Percentiles rank a stretch among this genome's conserved stretches.
These are phyloP conservation scores for Harpalus rufipes DNA, from an alignment of 2,888 invertebrate species.

Conservation along the genomic window DNA sequence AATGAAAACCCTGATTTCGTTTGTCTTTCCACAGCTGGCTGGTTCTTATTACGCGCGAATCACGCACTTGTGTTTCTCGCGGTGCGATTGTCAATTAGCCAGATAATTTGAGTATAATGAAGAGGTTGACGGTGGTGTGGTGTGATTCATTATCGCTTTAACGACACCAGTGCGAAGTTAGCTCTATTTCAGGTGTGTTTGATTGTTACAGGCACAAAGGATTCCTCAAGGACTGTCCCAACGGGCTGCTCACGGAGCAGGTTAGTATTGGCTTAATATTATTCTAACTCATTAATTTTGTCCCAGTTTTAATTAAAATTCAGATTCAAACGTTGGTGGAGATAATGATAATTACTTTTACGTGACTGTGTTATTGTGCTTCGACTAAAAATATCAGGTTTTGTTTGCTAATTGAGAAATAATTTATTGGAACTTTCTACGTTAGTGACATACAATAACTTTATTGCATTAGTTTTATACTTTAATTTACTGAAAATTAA, in stretches of 20 bases:
- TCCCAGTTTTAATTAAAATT: slow-evolving; percentile 19
- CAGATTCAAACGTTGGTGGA: neutral
- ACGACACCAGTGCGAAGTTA: neutral
- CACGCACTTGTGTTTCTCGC: slow-evolving; percentile 3
- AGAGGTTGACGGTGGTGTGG: neutral
- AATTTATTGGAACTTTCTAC: no score
- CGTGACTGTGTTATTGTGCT: neutral
- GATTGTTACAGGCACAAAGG: slow-evolving; percentile 91
- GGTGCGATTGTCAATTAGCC: slow-evolving; percentile 48
- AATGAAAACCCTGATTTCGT: neutral
- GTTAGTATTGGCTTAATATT: slow-evolving; percentile 78
- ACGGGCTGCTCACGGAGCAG: slow-evolving; percentile 96
- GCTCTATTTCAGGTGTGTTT: slow-evolving; percentile 43
- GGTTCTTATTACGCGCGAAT: slow-evolving; percentile 26
- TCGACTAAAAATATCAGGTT: neutral
- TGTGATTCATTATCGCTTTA: slow-evolving; percentile 45
- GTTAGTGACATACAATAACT: no score
- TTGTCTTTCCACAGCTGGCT: slow-evolving; percentile 13
- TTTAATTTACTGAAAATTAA: slow-evolving; percentile 16
- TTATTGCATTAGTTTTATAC: no score
- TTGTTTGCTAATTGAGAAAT: neutral
- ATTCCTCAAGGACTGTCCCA: slow-evolving; percentile 97
- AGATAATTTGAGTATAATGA: slow-evolving; percentile 45
- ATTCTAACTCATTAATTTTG: slow-evolving; percentile 43
- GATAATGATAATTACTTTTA: neutral